phyloP scores from a whole-genome alignment of 2,797 vertebrate species.

The Anas bernieri region DNA sequence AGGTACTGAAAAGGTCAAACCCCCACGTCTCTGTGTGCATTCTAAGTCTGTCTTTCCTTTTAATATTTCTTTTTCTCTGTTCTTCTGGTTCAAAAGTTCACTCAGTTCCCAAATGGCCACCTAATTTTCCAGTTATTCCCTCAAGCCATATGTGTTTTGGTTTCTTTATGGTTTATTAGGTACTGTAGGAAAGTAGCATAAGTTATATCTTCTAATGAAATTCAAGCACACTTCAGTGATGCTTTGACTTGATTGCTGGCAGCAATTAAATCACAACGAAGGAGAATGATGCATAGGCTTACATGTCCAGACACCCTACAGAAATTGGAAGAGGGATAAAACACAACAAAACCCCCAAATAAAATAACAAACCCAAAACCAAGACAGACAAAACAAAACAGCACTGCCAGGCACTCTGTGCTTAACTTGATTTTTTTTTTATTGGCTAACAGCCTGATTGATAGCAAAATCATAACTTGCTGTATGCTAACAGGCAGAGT shows the following conservation, averaged over 20 bases:
- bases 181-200: slow-evolving; percentile 88
- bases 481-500: slow-evolving; percentile 85
- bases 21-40: slow-evolving; percentile 77
- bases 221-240: slow-evolving; percentile 86
- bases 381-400: slow-evolving; percentile 71
- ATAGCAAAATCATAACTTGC: slow-evolving; percentile 85
- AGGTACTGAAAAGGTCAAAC: slow-evolving; percentile 82
- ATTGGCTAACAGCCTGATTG: slow-evolving; percentile 81
- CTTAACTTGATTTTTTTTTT: slow-evolving; percentile 71
- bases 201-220: slow-evolving; percentile 89
- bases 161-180: slow-evolving; percentile 90
- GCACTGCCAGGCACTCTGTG: slow-evolving; percentile 67
- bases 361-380: slow-evolving; percentile 49
- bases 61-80: slow-evolving; percentile 83
- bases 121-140: slow-evolving; percentile 90
- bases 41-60: slow-evolving; percentile 82
- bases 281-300: slow-evolving; percentile 79
- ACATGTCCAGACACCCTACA: slow-evolving; percentile 75
- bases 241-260: slow-evolving; percentile 84
- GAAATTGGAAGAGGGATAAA: slow-evolving; percentile 72
- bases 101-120: slow-evolving; percentile 86
- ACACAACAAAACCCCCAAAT: slow-evolving; percentile 59
- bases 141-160: slow-evolving; percentile 88
- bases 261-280: slow-evolving; percentile 84
- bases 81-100: slow-evolving; percentile 88